A percentile compares a stretch with the other conserved stretches of the same genome.
Evolutionary conservation across 2,797 vertebrate genomes (phyloP).

Genomic region (Arctocebus calabarensis): DNA sequence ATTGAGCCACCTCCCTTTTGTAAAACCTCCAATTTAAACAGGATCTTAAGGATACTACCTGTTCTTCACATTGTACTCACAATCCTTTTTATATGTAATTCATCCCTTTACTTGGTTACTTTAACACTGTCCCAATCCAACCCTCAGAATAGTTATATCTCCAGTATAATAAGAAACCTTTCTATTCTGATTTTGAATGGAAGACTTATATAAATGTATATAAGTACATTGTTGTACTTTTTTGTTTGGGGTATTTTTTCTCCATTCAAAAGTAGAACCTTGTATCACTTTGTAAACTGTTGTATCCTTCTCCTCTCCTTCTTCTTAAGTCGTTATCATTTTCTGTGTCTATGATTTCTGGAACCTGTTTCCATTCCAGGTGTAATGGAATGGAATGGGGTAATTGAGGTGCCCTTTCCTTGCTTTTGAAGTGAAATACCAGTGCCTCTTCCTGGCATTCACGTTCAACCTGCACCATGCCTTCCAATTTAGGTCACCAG

Average conservation of each 20-base stretch:
- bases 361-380: conserved; percentile 34
- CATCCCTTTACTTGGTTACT: conserved; percentile 15
- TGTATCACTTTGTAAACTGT: conserved; percentile 32
- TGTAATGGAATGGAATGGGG: not conserved
- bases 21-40: not conserved
- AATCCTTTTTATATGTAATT: not conserved
- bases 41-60: not conserved
- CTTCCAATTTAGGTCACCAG: conserved; percentile 8
- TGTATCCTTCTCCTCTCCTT: not conserved
- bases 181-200: conserved; percentile 8
- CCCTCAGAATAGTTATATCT: not conserved
- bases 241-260: conserved; percentile 22
- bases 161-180: conserved; percentile 26
- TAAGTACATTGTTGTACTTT: not conserved
- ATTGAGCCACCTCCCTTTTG: too few species aligned
- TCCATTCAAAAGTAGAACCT: not conserved
- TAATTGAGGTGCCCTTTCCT: not conserved
- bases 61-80: not conserved
- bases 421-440: not conserved
- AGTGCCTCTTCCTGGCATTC: not conserved
- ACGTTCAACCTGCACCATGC: not conserved
- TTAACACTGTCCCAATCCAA: not conserved
- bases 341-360: conserved; percentile 16
- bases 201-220: not conserved
- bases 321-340: conserved; percentile 32